Evolutionary conservation across 1,140 invertebrate genomes (phyloP), one percentile per base, ranked within the genome.

Genomic region (Drosophila setifemur): DNA sequence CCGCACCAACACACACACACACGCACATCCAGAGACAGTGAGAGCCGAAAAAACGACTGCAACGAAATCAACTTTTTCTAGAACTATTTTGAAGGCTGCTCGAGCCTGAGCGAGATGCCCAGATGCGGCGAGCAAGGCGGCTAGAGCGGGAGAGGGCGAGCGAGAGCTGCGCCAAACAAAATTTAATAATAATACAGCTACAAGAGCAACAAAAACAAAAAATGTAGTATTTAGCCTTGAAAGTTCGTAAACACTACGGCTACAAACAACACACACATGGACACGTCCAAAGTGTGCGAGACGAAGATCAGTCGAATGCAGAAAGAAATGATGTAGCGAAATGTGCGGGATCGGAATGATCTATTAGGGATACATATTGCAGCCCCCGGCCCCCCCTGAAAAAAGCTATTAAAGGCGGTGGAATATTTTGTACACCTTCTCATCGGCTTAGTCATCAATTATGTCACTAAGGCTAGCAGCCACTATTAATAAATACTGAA

Each of bases 191-290:
- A 83, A 83, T 83, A 74, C 67, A 49, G 43, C 55, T 49, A 21
- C 40, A 66, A 29, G 43, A 50, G 47, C 48, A 57, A 63, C 52
- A 54, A 64, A 23, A 63, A 19, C 44, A 66, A 57, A 70, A 72
- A 85, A 75, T 74, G 48, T 85, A 85, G 79, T 85, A 85, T 85
- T 86, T 85, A 86, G 79, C 79, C 79, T 85, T 85, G 79, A 85
- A 85, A 72, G 79, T 83, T 83, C 79, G 79, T 85, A 83, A 85
- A 66, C 79, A 83, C 79, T 83, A 83, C 79, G 78, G 54, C 57
- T 29, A 33, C 18, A 16, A n/a, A n/a, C n/a, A n/a, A 66, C 40
- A 29, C 43, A 50, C 19, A 50, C 48, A 4, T 16, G 9, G 12
- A 5, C 61, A 29, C 7, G n/a, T n/a, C n/a, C n/a, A n/a, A n/a